phyloP scores from a whole-genome alignment of 2,888 invertebrate species.

The Apodemia hepburni region DNA sequence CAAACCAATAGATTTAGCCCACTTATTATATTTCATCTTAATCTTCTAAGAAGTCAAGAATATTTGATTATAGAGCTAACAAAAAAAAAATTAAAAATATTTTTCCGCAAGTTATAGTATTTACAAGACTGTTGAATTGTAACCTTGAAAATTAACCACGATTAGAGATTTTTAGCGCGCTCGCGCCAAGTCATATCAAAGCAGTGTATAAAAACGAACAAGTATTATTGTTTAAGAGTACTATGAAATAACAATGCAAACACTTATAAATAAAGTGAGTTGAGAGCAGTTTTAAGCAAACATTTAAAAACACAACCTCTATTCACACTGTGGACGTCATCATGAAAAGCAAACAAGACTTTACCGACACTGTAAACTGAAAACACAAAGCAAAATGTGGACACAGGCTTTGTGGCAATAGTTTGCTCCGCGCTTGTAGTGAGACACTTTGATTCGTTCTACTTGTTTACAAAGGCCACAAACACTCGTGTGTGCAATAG shows the following conservation, averaged over 20 bases:
- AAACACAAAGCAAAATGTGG: slow-evolving; percentile 45
- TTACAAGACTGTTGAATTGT: no score
- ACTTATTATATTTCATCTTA: no score
- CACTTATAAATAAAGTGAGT: slow-evolving; percentile 21
- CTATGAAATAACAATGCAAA: neutral
- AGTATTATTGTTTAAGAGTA: neutral
- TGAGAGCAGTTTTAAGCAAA: slow-evolving; percentile 9
- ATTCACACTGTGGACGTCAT: slow-evolving; percentile 23
- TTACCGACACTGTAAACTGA: slow-evolving; percentile 37
- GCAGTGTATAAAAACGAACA: no score
- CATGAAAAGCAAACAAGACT: slow-evolving; percentile 39
- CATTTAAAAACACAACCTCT: slow-evolving; percentile 21
- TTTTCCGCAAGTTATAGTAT: no score
- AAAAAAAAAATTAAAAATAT: no score
- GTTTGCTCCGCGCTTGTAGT: slow-evolving; percentile 34
- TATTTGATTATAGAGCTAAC: no score
- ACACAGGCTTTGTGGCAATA: slow-evolving; percentile 40
- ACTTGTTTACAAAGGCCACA: slow-evolving; percentile 32
- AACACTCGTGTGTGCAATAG: slow-evolving; percentile 37
- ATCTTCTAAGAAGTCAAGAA: no score
- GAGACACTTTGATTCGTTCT: slow-evolving; percentile 41
- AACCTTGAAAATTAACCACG: no score
- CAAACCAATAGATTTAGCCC: no score
- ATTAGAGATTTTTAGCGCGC: no score
- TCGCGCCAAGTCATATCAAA: no score